Percentiles rank a stretch among this genome's conserved stretches.
Evolutionary conservation across 2,797 vertebrate genomes (phyloP).

Genomic region (Lepilemur ruficaudatus): DNA sequence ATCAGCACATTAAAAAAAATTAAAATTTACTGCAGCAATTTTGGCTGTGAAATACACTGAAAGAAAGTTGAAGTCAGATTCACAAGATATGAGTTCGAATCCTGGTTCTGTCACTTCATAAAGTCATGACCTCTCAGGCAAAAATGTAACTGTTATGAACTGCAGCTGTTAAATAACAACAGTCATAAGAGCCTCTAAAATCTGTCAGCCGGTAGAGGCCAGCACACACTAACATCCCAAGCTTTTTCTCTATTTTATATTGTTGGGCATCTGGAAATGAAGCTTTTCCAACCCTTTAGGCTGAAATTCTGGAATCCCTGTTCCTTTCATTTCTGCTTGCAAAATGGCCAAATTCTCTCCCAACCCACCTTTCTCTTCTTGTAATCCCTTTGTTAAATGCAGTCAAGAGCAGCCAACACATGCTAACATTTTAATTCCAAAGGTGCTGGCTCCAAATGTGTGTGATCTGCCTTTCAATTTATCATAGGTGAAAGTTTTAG

Average conservation of each 20-base stretch:
- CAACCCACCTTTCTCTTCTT: background rate
- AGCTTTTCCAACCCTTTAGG: background rate
- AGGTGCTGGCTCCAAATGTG: background rate
- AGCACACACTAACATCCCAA: background rate
- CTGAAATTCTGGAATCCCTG: constrained; percentile 24
- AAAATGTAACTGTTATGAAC: background rate
- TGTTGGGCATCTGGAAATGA: background rate
- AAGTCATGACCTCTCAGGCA: background rate
- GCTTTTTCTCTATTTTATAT: background rate
- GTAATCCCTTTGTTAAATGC: background rate
- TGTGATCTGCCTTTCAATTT: background rate
- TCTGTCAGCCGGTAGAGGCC: background rate
- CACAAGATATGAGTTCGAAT: constrained; percentile 55
- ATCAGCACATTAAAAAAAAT: constrained; percentile 29
- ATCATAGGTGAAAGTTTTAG: background rate
- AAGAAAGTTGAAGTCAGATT: constrained; percentile 51
- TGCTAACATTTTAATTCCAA: background rate
- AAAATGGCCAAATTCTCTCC: background rate
- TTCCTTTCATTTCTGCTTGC: constrained; percentile 45
- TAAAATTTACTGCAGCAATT: constrained; percentile 45
- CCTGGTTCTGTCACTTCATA: background rate
- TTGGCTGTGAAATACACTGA: constrained; percentile 45
- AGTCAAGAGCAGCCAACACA: background rate
- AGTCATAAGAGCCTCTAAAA: background rate
- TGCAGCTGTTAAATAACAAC: background rate